phyloP scores from a whole-genome alignment of 2,888 invertebrate species.

The Crepidodera aurea region DNA sequence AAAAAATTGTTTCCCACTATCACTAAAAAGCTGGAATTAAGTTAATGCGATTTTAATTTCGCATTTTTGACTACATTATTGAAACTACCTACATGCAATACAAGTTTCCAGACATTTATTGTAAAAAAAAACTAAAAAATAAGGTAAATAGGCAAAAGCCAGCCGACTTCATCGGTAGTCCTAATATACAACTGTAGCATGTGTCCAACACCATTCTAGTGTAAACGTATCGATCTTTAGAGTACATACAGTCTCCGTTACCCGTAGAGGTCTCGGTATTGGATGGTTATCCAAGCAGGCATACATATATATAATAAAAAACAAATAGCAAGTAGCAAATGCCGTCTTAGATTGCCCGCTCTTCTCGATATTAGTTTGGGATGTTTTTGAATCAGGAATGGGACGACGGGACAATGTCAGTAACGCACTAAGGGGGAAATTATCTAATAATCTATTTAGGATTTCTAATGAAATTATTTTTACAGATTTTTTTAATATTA shows the following conservation, averaged over 20 bases:
- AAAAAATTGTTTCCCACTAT: too few relatives aligned
- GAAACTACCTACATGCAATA: too few relatives aligned
- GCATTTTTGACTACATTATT: too few relatives aligned
- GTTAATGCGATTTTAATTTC: too few relatives aligned
- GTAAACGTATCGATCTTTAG: constrained; percentile 54
- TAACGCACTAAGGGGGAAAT: too few relatives aligned
- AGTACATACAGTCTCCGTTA: constrained; percentile 48
- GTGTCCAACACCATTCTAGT: constrained; percentile 42
- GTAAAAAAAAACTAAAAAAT: too few relatives aligned
- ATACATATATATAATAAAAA: constrained; percentile 49
- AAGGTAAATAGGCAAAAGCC: constrained; percentile 4
- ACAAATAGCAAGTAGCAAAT: constrained; percentile 51
- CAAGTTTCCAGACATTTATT: too few relatives aligned
- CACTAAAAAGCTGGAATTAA: too few relatives aligned
- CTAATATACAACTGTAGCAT: constrained; percentile 47
- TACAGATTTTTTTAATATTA: too few relatives aligned
- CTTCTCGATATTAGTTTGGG: constrained; percentile 32
- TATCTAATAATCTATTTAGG: too few relatives aligned
- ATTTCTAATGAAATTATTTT: too few relatives aligned
- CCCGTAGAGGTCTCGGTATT: constrained; percentile 45
- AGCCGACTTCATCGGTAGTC: constrained; percentile 13
- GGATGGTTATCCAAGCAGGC: constrained; percentile 55
- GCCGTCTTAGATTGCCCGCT: constrained; percentile 56
- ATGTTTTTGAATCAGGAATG: constrained; percentile 18
- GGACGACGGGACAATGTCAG: too few relatives aligned